A percentile compares a stretch with the other conserved stretches of the same genome.
phyloP scores from a whole-genome alignment of 2,888 invertebrate genomes.

The Caenorhabditis becei region DNA sequence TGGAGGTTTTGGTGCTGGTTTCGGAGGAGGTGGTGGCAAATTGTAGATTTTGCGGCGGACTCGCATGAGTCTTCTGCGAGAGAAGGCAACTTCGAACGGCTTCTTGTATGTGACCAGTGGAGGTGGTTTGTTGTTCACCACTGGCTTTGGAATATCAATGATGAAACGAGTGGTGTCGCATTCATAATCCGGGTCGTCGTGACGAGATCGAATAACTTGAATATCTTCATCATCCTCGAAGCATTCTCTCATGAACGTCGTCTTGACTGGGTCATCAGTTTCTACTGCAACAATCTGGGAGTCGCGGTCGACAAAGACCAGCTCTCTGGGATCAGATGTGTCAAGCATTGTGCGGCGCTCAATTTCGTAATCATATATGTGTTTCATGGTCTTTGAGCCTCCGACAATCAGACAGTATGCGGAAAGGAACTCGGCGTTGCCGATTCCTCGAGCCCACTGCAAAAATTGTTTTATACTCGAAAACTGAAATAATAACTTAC shows the following conservation, averaged over 20 bases:
- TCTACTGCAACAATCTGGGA: no score
- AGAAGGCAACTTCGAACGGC: not conserved
- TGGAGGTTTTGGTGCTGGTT: not conserved
- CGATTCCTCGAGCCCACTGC: not conserved
- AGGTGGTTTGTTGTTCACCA: no score
- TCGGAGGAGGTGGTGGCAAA: not conserved
- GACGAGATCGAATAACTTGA: no score
- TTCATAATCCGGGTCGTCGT: no score
- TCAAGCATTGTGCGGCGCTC: not conserved
- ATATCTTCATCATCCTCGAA: no score
- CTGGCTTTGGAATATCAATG: no score
- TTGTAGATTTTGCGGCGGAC: not conserved
- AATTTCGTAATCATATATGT: no score
- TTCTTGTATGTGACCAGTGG: not conserved
- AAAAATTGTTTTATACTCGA: not conserved
- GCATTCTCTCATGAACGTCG: no score
- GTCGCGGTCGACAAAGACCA: no score
- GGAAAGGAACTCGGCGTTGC: slow-evolving; percentile 15
- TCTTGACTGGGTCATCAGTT: no score
- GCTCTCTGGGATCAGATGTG: no score
- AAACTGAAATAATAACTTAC: not conserved
- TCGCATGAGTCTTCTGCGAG: not conserved
- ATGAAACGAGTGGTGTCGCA: no score
- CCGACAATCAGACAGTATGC: slow-evolving; percentile 20
- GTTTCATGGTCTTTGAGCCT: not conserved